Base-by-base conservation (phyloP, 1,140 invertebrate genomes). In the Caenorhabditis tropicalis region DNA sequence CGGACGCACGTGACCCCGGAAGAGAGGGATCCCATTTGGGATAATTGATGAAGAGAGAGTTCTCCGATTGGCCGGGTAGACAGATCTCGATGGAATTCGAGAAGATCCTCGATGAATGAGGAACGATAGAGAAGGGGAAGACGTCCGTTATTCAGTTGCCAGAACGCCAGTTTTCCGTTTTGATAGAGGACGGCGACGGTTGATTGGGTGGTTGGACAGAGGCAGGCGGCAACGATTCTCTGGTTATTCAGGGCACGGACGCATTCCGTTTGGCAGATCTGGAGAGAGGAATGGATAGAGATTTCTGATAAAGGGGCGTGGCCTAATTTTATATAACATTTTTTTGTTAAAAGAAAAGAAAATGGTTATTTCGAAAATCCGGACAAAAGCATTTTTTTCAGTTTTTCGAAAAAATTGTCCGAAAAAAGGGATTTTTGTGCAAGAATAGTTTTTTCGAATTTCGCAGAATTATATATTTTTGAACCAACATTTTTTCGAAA, bases 131-230 rank as follows among this genome's bases (percentile, higher is more conserved):
- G 27, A n/a, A 33, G 79, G 9, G 21, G 79, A 51, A 24, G 4
- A 19, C 29, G 51, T 74, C 70, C 29, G 27, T 56, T 48, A 21
- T 46, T 49, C 56, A 87, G 48, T 43, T 87, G 82, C 82, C 84
- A 87, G 16, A 87, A 84, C 0, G 74, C 70, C 1, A 87, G 81
- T 79, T 86, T 87, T 74, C 86, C 86, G 33, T 49, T 84, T 15
- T 79, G 70, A 58, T 86, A 84, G 31, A 87, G 79, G 0, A 87
- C 79, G 29, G 79, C 60, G 21, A 87, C 56, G 33, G 86, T 74
- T 0, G 85, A 74, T 70, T 87, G 74, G 9, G 85, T 87, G 21
- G 86, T 56, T 15, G 86, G 86, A 53, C 86, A 87, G 3, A 87
- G 51, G 0, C 82, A 84, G n/a, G 86, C 60, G n/a, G 86, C 86